phyloP scores from a whole-genome alignment of 2,888 invertebrate genomes.

The Ephialtes manifestator region DNA sequence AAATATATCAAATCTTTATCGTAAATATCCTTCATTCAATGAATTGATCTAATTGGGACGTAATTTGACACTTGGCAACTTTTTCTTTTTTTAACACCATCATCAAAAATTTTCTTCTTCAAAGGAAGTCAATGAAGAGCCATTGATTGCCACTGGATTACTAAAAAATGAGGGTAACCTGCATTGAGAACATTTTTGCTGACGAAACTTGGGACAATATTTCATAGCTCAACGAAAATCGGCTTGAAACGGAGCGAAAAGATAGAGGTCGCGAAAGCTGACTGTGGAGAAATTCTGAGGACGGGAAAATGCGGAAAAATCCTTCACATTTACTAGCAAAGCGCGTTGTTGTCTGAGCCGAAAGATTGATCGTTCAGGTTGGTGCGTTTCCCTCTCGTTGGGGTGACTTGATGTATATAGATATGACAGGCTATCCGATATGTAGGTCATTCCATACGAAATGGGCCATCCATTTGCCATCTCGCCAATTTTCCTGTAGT shows the following conservation, averaged over 20 bases:
- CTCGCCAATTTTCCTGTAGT: too few relatives aligned
- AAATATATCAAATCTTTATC: not conserved
- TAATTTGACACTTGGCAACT: not conserved
- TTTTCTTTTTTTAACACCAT: not conserved
- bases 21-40: not conserved
- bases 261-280: slow-evolving; percentile 16
- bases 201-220: not conserved
- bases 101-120: not conserved
- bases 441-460: too few relatives aligned
- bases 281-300: not conserved
- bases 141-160: not conserved
- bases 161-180: too few relatives aligned
- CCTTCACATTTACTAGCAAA: slow-evolving; percentile 26
- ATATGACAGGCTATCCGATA: slow-evolving; percentile 10
- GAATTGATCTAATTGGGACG: not conserved
- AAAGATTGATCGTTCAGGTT: slow-evolving; percentile 47
- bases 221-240: slow-evolving; percentile 14
- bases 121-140: not conserved
- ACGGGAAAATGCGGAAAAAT: slow-evolving; percentile 16
- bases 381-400: not conserved
- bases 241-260: not conserved
- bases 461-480: too few relatives aligned
- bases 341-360: slow-evolving; percentile 40
- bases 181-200: not conserved
- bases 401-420: slow-evolving; percentile 1